phyloP scores from a whole-genome alignment of 2,113 vertebrate species.

The Synchiropus splendidus region DNA sequence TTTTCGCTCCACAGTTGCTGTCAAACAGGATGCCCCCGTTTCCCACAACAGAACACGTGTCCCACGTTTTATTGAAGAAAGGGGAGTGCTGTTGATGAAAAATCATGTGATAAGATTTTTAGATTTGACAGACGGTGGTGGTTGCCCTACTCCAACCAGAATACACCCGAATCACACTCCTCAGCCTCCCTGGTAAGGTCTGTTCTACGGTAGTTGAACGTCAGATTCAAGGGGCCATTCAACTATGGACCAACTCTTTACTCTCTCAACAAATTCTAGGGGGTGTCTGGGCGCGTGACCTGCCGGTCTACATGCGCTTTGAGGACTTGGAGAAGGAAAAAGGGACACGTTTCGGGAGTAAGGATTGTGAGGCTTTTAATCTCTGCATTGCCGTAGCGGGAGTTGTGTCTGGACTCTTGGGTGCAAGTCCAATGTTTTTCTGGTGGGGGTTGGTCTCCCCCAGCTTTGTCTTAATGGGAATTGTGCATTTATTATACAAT shows the following conservation, averaged over 20 bases:
- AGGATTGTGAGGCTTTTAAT: no score
- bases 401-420: no score
- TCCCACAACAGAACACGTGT: slow-evolving; percentile 65
- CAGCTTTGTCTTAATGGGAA: no score
- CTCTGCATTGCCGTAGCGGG: no score
- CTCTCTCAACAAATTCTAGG: neutral
- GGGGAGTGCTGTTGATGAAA: slow-evolving; percentile 44
- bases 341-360: no score
- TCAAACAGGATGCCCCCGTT: slow-evolving; percentile 66
- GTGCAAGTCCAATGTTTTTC: no score
- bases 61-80: slow-evolving; percentile 44
- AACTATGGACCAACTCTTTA: no score
- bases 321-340: no score
- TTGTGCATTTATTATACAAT: no score
- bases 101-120: neutral
- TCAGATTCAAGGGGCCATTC: neutral
- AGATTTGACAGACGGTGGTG: neutral
- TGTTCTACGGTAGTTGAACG: neutral
- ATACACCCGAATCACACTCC: neutral
- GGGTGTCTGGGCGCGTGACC: neutral
- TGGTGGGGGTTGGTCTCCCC: no score
- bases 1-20: slow-evolving; percentile 63
- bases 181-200: no score
- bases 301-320: no score
- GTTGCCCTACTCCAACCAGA: neutral